A percentile compares a stretch with the other conserved stretches of the same genome.
phyloP scores from a whole-genome alignment of 2,113 vertebrate species.

The Pomatostomus ruficeps region DNA sequence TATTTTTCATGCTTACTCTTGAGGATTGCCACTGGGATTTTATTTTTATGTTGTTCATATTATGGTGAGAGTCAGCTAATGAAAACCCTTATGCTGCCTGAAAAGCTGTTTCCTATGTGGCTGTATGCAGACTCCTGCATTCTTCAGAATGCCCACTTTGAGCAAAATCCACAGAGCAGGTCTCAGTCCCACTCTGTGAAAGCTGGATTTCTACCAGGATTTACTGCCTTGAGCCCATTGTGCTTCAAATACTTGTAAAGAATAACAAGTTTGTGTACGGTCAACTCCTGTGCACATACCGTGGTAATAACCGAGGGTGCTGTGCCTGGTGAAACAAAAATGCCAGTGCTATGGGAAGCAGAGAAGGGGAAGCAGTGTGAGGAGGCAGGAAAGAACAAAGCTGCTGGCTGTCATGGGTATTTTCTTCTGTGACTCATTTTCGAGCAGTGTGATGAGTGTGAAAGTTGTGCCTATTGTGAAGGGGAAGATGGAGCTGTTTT shows the following conservation, averaged over 20 bases:
- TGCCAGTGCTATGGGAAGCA: background rate
- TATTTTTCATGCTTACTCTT: background rate
- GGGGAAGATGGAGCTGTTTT: background rate
- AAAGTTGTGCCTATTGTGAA: background rate
- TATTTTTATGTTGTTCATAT: background rate
- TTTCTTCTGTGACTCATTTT: background rate
- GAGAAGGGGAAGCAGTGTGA: background rate
- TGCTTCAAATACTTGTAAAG: constrained; percentile 1
- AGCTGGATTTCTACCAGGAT: background rate
- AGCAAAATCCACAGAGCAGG: background rate
- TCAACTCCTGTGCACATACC: background rate
- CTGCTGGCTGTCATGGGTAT: background rate
- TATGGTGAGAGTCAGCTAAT: background rate
- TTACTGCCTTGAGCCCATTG: background rate
- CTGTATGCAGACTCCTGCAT: background rate
- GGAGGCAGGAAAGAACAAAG: background rate
- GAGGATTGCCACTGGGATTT: background rate
- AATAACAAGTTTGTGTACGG: background rate
- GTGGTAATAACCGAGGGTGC: background rate
- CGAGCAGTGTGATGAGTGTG: background rate
- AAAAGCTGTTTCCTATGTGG: background rate
- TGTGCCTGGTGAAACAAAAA: background rate
- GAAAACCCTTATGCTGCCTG: background rate
- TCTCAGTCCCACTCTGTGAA: background rate
- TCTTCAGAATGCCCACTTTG: background rate